Evolutionary conservation across 2,797 vertebrate species (phyloP), one percentile per base, ranked within the genome.

Genomic region (Hypotaenidia philippensis): DNA sequence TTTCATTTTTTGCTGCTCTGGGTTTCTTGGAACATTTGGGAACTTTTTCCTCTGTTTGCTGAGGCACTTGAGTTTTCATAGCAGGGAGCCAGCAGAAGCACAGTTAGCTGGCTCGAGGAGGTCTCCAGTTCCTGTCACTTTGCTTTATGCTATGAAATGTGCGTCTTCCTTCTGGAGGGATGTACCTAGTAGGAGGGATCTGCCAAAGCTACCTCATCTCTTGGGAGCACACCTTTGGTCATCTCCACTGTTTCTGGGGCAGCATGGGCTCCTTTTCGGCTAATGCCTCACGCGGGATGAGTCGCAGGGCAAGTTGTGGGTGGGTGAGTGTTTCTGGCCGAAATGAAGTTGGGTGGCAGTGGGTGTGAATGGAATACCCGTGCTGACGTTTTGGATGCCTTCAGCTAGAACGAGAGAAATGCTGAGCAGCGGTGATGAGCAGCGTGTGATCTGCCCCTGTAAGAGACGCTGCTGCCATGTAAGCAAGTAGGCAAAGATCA

Each of bases 401-500:
- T 21, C 72, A 11, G 31, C 61, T 66, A 31, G 61, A 96, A 64
- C 61, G 74, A 91, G 91, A n/a, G 87, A 89, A 91, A 92, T 93
- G 85, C 72, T 19, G 66, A 65, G 53, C 68, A 69, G 94, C 68
- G 18, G 31, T 61, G 82, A 87, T 85, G 87, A 94, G 92, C 86
- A 95, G 77, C 27, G 57, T 65, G 29, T 19, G 57, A 71, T 80
- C 90, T 77, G 66, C 85, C 95, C 90, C 81, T 53, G 66, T 53
- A 57, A 75, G 93, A 87, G 85, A 53, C 5, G 77, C 41, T 44
- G 41, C 41, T 44, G 41, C 76, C 38, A 22, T 61, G 60, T 92
- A 89, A 91, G 85, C 50, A 81, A 72, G 92, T 66, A 56, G 83
- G 90, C 77, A 88, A 92, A 69, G 93, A 89, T 91, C 63, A 6